Evolutionary conservation across 2,888 invertebrate genomes (phyloP).

Genomic region (Scelioninae gen. 1): DNA sequence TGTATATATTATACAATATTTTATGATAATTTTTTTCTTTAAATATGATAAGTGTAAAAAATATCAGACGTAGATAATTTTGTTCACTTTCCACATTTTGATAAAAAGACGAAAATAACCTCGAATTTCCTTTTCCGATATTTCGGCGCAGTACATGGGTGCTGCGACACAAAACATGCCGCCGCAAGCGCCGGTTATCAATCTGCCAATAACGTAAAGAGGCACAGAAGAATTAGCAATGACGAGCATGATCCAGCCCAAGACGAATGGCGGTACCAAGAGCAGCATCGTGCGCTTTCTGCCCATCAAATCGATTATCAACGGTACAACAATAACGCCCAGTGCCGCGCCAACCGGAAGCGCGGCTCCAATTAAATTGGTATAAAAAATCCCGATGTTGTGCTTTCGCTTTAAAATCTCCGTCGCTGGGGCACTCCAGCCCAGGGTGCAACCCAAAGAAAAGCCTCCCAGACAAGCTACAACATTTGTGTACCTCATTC

Average conservation of each 20-base stretch:
- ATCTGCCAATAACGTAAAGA: slow-evolving; percentile 86
- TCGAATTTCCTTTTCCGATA: slow-evolving; percentile 91
- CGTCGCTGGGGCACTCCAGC: slow-evolving; percentile 84
- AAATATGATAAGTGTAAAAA: too few relatives aligned
- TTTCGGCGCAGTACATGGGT: slow-evolving; percentile 93
- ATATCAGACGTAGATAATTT: too few relatives aligned
- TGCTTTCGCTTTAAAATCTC: slow-evolving; percentile 79
- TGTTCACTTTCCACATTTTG: too few relatives aligned
- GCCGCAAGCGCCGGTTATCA: slow-evolving; percentile 89
- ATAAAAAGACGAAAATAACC: too few relatives aligned
- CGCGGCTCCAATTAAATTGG: slow-evolving; percentile 87
- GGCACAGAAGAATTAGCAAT: slow-evolving; percentile 87
- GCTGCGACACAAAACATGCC: slow-evolving; percentile 92
- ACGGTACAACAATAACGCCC: slow-evolving; percentile 78
- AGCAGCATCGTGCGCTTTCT: slow-evolving; percentile 88
- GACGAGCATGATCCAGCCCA: slow-evolving; percentile 89
- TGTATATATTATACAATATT: too few relatives aligned
- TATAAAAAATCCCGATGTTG: slow-evolving; percentile 84
- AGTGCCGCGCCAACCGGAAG: slow-evolving; percentile 88
- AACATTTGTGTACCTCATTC: not conserved
- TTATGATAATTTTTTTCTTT: too few relatives aligned
- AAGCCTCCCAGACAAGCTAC: slow-evolving; percentile 76
- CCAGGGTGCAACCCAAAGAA: slow-evolving; percentile 82
- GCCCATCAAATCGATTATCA: slow-evolving; percentile 88
- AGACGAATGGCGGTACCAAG: slow-evolving; percentile 87